Evolutionary conservation across 2,797 vertebrate species (phyloP).

Genomic region (Melanotaenia maccullochi): DNA sequence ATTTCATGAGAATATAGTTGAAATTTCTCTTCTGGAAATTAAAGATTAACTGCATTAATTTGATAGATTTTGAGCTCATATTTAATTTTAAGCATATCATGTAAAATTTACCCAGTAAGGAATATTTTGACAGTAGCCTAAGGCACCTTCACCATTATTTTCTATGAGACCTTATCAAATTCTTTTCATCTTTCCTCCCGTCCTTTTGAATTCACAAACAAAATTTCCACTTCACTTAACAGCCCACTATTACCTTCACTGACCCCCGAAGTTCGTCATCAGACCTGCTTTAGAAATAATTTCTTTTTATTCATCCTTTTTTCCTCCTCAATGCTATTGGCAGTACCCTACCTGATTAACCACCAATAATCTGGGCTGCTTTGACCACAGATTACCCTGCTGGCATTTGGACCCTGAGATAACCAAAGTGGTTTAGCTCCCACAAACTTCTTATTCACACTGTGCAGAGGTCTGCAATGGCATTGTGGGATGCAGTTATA

Average conservation of each 20-base stretch:
- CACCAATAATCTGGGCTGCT: slow-evolving; percentile 15
- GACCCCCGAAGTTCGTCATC: slow-evolving; percentile 21
- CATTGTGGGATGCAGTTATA: slow-evolving; percentile 59
- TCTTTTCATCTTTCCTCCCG: slow-evolving; percentile 10
- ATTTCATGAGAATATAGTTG: background rate
- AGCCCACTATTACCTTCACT: slow-evolving; percentile 6
- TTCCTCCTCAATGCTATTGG: slow-evolving; percentile 26
- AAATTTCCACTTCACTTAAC: slow-evolving; percentile 4
- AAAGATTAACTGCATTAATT: background rate
- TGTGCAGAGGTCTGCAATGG: slow-evolving; percentile 42
- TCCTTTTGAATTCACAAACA: slow-evolving; percentile 18
- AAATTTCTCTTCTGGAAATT: background rate
- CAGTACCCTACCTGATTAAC: slow-evolving; percentile 6
- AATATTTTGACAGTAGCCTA: background rate
- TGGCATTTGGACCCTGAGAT: slow-evolving; percentile 66
- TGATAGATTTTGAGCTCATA: background rate
- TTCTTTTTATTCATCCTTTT: slow-evolving; percentile 23
- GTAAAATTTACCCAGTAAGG: background rate
- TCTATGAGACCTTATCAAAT: background rate
- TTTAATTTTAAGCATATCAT: background rate
- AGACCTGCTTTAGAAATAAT: slow-evolving; percentile 10
- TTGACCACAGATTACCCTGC: slow-evolving; percentile 45
- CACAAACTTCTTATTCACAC: slow-evolving; percentile 36
- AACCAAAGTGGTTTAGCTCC: slow-evolving; percentile 52
- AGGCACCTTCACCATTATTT: slow-evolving; percentile 4